These are phyloP conservation scores for Leptatherina wallacei DNA, from an alignment of 2,797 vertebrate genomes.

Conservation along the genomic window DNA sequence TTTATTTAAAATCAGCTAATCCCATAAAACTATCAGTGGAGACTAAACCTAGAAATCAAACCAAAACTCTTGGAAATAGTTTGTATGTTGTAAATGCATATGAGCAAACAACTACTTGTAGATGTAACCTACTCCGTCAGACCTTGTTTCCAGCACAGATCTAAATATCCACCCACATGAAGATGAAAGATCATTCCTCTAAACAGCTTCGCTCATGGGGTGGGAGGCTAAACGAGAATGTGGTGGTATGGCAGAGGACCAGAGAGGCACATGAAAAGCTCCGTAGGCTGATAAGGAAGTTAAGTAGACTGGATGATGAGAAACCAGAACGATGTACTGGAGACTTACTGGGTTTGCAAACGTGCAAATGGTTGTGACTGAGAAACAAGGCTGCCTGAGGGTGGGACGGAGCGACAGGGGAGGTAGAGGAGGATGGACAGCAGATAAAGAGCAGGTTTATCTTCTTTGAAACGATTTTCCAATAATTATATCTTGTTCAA, in stretches of 20 bases:
- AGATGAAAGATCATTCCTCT: conserved; percentile 69
- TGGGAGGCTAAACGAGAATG: conserved; percentile 70
- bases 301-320: conserved; percentile 73
- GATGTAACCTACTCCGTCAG: conserved; percentile 32
- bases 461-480: not conserved
- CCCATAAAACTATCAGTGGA: conserved; percentile 10
- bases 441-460: no score
- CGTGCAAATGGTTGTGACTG: conserved; percentile 23
- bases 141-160: conserved; percentile 43
- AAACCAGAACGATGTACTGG: conserved; percentile 59
- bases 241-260: conserved; percentile 67
- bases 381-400: conserved; percentile 44
- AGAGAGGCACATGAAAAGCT: conserved; percentile 75
- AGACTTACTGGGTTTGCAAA: conserved; percentile 37
- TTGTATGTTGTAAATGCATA: not conserved
- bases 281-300: conserved; percentile 75
- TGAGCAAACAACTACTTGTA: conserved; percentile 16
- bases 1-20: conserved; percentile 22
- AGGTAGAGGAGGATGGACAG: no score
- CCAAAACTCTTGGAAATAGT: not conserved
- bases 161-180: conserved; percentile 59
- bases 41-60: not conserved
- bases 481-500: not conserved
- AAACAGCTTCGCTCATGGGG: conserved; percentile 59
- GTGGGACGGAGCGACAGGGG: not conserved